Evolutionary conservation across 2,888 invertebrate species (phyloP), one percentile per base, ranked within the genome.

Genomic region (Agrotis clavis): DNA sequence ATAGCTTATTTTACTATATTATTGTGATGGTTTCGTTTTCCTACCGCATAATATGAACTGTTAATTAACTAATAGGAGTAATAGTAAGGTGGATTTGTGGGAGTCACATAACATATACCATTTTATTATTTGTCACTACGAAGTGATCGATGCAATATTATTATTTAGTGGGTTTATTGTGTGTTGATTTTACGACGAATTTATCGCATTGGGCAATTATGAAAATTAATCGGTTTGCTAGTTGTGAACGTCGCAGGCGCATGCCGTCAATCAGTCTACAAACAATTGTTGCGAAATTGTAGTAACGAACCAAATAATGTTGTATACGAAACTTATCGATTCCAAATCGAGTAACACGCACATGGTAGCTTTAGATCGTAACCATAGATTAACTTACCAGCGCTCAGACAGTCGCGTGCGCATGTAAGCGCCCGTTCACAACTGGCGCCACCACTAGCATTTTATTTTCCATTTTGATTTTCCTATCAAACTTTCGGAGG

Each of bases 401-500:
- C 60, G 50, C 41, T 47, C 41, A n/a, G 21, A n/a, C 47, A 41
- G 47, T 21, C 78, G 82, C 57, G 51, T 60, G 60, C 53, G 65
- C 11, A 4, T 54, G 18, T 66, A 47, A 77, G 30, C 78, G 75
- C 61, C 72, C 71, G 77, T 80, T 87, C 88, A 85, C 86, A 89
- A 88, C 89, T 85, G 87, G 71, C 76, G 89, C 87, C 75, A 79
- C 82, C 92, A 85, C 91, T 90, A 84, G 80, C 77, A 79, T 85
- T 90, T 94, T 89, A 87, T 86, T 93, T 95, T 93, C 89, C 92
- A 84, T 80, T 86, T 95, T 96, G 79, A 88, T 92, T 96, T 96
- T 96, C 95, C 95, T 94, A 95, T 96, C 96, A 96, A 96, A 96
- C 96, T 96, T 96, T 92, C 83, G 96, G 96, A 96, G 96, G 96